Evolutionary conservation across 2,797 vertebrate genomes (phyloP).

Genomic region (Parauchenoglanis ngamensis): DNA sequence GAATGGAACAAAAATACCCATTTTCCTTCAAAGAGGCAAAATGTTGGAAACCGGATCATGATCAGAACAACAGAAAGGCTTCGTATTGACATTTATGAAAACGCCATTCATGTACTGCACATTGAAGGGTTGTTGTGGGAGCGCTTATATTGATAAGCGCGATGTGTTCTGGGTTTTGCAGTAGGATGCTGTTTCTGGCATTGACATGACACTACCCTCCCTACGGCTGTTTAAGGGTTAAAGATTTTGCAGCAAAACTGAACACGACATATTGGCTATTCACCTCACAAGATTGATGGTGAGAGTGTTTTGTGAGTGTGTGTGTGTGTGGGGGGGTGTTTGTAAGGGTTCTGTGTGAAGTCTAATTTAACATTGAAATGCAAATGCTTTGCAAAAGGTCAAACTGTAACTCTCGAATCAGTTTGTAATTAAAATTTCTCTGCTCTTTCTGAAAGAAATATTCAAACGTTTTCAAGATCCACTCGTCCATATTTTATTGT

Average conservation of each 20-base stretch:
- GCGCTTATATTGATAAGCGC: background rate
- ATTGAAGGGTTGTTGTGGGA: background rate
- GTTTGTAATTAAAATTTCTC: background rate
- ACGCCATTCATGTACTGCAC: background rate
- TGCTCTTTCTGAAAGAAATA: background rate
- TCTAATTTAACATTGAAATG: background rate
- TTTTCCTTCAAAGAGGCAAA: background rate
- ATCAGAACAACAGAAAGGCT: background rate
- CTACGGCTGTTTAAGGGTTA: background rate
- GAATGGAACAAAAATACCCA: background rate
- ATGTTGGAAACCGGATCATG: background rate
- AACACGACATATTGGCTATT: background rate
- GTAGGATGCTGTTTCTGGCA: background rate
- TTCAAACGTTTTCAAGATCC: background rate
- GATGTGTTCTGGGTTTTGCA: background rate
- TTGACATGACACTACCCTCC: background rate
- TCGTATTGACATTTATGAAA: too few species aligned
- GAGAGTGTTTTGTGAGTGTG: background rate
- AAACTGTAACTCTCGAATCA: background rate
- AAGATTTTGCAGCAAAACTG: background rate
- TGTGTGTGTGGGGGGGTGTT: background rate
- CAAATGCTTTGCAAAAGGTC: conserved; percentile 11
- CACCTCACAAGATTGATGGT: background rate
- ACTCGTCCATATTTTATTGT: background rate
- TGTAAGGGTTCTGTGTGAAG: background rate